These are phyloP conservation scores for Holothuria glaberrima DNA, from an alignment of 35 echinoderm and acorn worm species.

Conservation along the genomic window DNA sequence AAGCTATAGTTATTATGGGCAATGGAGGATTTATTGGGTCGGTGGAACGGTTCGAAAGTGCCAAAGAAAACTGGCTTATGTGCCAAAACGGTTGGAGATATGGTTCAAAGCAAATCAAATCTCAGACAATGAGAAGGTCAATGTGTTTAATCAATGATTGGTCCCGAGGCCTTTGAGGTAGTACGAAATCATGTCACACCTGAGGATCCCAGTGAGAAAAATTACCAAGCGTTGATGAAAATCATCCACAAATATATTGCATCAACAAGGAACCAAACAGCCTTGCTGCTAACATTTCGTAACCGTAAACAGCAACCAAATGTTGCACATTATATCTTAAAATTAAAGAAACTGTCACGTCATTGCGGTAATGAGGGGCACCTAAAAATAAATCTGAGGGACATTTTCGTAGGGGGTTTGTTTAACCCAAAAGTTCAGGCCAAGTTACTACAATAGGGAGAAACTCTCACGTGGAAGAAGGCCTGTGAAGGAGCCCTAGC, in stretches of 20 bases:
- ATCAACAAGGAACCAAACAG: not conserved
- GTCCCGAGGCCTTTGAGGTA: slow-evolving; percentile 21
- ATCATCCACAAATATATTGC: not conserved
- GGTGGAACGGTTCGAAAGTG: no score
- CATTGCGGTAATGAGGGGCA: slow-evolving; percentile 26
- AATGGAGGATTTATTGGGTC: not conserved
- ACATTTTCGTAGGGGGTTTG: slow-evolving; percentile 42
- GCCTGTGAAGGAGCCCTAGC: slow-evolving; percentile 37
- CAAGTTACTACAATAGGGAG: slow-evolving; percentile 34
- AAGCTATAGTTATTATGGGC: not conserved
- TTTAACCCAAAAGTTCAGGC: slow-evolving; percentile 10
- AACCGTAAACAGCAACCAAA: not conserved
- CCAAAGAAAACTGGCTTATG: slow-evolving; percentile 29
- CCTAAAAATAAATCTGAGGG: slow-evolving; percentile 27
- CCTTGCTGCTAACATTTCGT: not conserved
- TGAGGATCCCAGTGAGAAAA: not conserved
- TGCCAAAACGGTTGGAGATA: slow-evolving; percentile 17
- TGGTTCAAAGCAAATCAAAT: slow-evolving; percentile 51
- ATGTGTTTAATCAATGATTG: slow-evolving; percentile 30
- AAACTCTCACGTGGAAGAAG: slow-evolving; percentile 45
- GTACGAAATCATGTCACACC: not conserved
- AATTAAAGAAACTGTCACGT: slow-evolving; percentile 46
- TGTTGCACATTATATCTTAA: slow-evolving; percentile 33
- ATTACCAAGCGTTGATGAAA: not conserved
- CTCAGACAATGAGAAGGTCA: slow-evolving; percentile 32